Evolutionary conservation across 2,113 vertebrate species (phyloP), one percentile per base, ranked within the genome.

Genomic region (Centropus bengalensis): DNA sequence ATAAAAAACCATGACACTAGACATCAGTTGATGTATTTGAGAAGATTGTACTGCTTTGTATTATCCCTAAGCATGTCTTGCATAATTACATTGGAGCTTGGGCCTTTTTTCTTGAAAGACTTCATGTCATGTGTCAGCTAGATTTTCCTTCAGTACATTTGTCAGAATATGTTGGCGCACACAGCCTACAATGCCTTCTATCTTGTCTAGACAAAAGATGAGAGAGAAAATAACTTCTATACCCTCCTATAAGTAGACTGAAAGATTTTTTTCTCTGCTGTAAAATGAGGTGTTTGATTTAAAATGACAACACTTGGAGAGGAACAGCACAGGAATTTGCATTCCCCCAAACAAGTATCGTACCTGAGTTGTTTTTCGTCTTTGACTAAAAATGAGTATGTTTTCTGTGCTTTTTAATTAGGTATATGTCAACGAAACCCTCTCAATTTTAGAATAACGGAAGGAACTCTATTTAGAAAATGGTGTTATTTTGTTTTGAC

Each of bases 161-260:
- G 77, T 95, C 89, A 84, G 81, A 85, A 49, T 85, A 22, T 58
- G 36, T 82, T 89, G 62, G 49, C 44, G 27, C 82, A 24, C 69
- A 73, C 79, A n/a, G 87, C 84, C 51, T 89, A 22, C 33, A 18
- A 6, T 89, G 47, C 73, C 49, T 91, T 89, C 64, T 91, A 55
- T 87, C 69, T 89, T 77, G 73, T 92, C 74, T 87, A 94, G 74
- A 76, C 49, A 28, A 79, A 93, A 87, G 66, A 84, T 64, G 74
- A 71, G 56, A 71, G 17, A 69, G 47, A 63, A 82, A 78, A n/a
- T 67, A 49, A 52, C 52, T 94, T 86, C 64, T 62, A 54, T n/a
- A 68, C 24, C 49, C 91, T 82, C 66, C 51, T 82, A 28, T 77
- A 83, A 88, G 79, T 66, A 82, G 58, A 32, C 17, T 32, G 40